phyloP scores from a whole-genome alignment of 92 coral and sea anemone species.

The Paramuricea clavata region DNA sequence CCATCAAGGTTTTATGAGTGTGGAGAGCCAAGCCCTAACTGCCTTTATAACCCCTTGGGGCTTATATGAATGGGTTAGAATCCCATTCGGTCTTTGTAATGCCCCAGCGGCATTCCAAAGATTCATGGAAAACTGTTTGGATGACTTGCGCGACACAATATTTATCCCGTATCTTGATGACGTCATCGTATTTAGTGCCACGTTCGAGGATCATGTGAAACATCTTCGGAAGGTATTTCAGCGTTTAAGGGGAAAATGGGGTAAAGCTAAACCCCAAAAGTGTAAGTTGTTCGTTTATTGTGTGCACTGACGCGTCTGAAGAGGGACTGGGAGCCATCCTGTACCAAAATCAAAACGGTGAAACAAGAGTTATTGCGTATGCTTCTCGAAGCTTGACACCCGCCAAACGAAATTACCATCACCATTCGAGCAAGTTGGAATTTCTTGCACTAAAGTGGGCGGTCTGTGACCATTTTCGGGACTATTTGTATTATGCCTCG shows the following conservation, averaged over 20 bases:
- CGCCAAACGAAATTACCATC: conserved; percentile 50
- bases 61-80: too few species aligned
- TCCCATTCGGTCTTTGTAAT: too few species aligned
- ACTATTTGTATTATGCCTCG: conserved; percentile 30
- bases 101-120: too few species aligned
- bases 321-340: conserved; percentile 54
- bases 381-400: conserved; percentile 45
- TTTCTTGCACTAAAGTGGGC: conserved; percentile 64
- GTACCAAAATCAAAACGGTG: conserved; percentile 42
- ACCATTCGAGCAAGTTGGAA: conserved; percentile 57
- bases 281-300: background rate
- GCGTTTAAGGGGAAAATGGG: background rate
- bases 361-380: conserved; percentile 33
- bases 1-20: too few species aligned
- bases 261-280: background rate
- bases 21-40: too few species aligned
- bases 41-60: too few species aligned
- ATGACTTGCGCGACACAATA: background rate
- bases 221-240: background rate
- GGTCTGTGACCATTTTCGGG: conserved; percentile 48
- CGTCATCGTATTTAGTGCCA: background rate
- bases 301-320: conserved; percentile 34
- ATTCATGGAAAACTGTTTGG: too few species aligned
- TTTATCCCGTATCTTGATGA: background rate
- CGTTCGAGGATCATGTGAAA: background rate